A percentile compares a stretch with the other conserved stretches of the same genome.
Evolutionary conservation across 2,888 invertebrate species (phyloP).

Genomic region (Ormyrus pomaceus): DNA sequence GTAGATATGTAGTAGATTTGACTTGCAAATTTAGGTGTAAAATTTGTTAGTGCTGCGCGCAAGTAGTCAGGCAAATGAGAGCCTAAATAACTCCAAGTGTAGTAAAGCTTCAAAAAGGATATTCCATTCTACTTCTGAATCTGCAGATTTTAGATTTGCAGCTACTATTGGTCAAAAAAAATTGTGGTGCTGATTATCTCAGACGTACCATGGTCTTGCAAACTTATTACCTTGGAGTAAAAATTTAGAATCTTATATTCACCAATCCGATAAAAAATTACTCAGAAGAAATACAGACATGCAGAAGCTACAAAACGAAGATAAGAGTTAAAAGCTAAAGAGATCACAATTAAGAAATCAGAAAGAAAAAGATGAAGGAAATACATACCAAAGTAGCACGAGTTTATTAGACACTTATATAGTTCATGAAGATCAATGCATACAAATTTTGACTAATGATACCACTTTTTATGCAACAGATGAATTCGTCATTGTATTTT

Average conservation of each 20-base stretch:
- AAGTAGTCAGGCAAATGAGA: constrained; percentile 54
- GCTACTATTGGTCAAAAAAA: constrained; percentile 28
- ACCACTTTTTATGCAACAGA: background rate
- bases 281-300: constrained; percentile 2
- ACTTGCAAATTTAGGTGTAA: constrained; percentile 32
- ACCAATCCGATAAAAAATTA: background rate
- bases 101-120: constrained; percentile 47
- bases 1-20: too few relatives aligned
- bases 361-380: constrained; percentile 22
- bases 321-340: constrained; percentile 26
- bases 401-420: background rate
- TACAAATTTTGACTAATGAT: background rate
- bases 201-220: background rate
- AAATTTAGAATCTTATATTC: constrained; percentile 3
- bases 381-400: constrained; percentile 33
- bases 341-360: constrained; percentile 30
- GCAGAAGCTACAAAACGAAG: background rate
- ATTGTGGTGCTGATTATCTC: constrained; percentile 32
- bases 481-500: constrained; percentile 31
- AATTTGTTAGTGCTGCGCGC: constrained; percentile 51
- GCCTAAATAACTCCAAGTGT: constrained; percentile 48
- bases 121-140: constrained; percentile 46
- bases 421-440: background rate
- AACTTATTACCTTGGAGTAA: constrained; percentile 1
- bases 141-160: constrained; percentile 49